Evolutionary conservation across 2,113 vertebrate genomes (phyloP).

Genomic region (Lethenteron camtschaticum): DNA sequence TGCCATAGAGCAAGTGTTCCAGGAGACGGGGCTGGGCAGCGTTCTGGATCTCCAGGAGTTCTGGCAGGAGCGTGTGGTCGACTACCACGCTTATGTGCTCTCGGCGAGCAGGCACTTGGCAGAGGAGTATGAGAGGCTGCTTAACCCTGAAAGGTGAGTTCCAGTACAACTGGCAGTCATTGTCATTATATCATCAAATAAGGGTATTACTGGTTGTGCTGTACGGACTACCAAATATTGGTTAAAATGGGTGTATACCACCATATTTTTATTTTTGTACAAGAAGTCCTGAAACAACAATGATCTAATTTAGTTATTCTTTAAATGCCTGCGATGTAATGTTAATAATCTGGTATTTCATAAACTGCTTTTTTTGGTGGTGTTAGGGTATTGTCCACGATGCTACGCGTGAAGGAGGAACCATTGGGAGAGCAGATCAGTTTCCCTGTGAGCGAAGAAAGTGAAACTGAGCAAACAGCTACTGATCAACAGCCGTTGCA

Average conservation of each 20-base stretch:
- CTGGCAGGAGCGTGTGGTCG: conserved; percentile 91
- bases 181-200: too few species aligned
- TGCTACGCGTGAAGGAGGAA: neutral
- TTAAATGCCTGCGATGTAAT: too few species aligned
- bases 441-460: conserved; percentile 5
- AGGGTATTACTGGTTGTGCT: too few species aligned
- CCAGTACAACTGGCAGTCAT: too few species aligned
- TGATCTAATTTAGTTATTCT: too few species aligned
- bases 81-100: conserved; percentile 88
- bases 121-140: conserved; percentile 76
- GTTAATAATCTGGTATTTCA: too few species aligned
- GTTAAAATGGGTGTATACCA: too few species aligned
- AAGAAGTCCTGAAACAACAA: too few species aligned
- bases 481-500: neutral
- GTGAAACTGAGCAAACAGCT: neutral
- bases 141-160: conserved; percentile 58
- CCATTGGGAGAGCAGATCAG: conserved; percentile 4
- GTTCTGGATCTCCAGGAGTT: conserved; percentile 77
- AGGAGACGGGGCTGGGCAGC: conserved; percentile 76
- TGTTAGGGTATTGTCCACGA: too few species aligned
- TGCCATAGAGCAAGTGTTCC: conserved; percentile 84
- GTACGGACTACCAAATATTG: too few species aligned
- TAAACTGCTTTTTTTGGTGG: too few species aligned
- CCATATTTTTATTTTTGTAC: too few species aligned
- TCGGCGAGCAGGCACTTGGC: conserved; percentile 90